Conservation (phyloP, 2,888 invertebrate species). For the Andrena minutula region DNA sequence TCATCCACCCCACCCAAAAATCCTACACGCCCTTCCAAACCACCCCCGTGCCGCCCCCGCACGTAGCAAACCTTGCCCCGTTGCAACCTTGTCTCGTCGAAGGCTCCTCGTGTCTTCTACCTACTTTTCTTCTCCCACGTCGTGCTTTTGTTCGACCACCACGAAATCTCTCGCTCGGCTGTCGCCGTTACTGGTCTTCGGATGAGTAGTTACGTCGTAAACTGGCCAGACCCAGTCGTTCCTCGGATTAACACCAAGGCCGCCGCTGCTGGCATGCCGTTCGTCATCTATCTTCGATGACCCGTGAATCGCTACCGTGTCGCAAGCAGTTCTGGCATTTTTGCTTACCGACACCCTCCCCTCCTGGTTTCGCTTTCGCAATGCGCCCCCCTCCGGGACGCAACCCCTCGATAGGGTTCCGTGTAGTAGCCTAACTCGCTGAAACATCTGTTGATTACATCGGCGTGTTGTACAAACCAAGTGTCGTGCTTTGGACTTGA, state of each 20-base stretch:
- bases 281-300: conserved; percentile 15
- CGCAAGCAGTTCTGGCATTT: background rate
- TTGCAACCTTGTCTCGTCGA: conserved; percentile 55
- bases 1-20: conserved; percentile 11
- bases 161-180: conserved; percentile 61
- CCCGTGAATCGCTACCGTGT: background rate
- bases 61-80: conserved; percentile 46
- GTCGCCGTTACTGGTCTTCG: conserved; percentile 42
- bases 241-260: conserved; percentile 39
- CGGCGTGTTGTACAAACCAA: background rate
- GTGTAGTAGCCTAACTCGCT: no score
- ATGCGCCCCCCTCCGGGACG: no score
- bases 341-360: background rate
- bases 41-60: conserved; percentile 34
- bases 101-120: conserved; percentile 59
- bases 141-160: conserved; percentile 61
- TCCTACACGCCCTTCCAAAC: conserved; percentile 54
- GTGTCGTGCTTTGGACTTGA: background rate
- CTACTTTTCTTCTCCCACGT: conserved; percentile 63
- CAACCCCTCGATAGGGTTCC: no score
- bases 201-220: conserved; percentile 57
- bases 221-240: conserved; percentile 44
- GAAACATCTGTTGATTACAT: no score
- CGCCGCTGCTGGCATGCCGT: conserved; percentile 5
- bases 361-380: background rate